Evolutionary conservation across 2,888 invertebrate genomes (phyloP).

Genomic region (Heterodera filipjevi): DNA sequence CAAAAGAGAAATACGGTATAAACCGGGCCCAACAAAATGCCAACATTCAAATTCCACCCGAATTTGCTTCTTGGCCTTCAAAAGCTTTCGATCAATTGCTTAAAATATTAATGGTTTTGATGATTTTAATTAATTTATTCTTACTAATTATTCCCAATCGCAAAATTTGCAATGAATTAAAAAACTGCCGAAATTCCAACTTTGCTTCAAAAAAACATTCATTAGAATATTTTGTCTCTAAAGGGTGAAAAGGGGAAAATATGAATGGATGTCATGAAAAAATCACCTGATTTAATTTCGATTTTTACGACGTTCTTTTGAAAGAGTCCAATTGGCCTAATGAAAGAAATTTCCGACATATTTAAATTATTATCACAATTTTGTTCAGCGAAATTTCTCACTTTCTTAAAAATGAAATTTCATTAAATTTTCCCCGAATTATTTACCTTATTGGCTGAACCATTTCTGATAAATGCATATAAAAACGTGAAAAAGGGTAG

Average conservation of each 20-base stretch:
- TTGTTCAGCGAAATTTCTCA: not conserved
- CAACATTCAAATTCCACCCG: constrained; percentile 1
- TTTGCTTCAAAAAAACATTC: constrained; percentile 7
- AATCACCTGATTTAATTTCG: not conserved
- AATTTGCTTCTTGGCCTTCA: not conserved
- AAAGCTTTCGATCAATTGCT: not conserved
- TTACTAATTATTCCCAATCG: not conserved
- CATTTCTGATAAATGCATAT: not conserved
- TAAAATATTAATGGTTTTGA: not conserved
- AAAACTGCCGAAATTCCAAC: not conserved
- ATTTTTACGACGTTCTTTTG: not conserved
- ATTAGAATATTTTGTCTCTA: not conserved
- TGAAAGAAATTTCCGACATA: not conserved
- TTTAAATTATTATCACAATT: not conserved
- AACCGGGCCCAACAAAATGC: constrained; percentile 3
- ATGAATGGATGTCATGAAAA: not conserved
- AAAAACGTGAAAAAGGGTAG: not conserved
- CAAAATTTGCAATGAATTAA: not conserved
- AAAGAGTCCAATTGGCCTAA: not conserved
- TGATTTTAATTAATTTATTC: not conserved
- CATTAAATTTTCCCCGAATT: too few relatives aligned
- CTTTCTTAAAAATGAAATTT: not conserved
- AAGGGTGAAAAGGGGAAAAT: not conserved
- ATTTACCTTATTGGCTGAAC: constrained; percentile 2
- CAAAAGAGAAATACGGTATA: not conserved